Evolutionary conservation across 2,797 vertebrate genomes (phyloP).

Genomic region (Urosaurus nigricauda): DNA sequence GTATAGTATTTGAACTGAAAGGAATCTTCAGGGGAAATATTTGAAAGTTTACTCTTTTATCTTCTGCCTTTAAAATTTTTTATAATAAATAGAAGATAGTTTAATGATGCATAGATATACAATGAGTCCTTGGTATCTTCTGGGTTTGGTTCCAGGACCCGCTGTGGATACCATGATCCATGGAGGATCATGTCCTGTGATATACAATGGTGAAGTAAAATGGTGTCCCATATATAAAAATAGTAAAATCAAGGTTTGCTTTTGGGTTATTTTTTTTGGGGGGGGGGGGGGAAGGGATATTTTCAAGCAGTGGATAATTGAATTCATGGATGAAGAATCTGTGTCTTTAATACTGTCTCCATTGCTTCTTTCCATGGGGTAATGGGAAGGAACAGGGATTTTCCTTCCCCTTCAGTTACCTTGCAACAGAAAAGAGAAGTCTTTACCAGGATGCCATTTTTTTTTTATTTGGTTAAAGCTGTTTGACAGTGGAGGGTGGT

Average conservation of each 20-base stretch:
- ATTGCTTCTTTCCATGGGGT: not conserved
- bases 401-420: not conserved
- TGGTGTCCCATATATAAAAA: no score
- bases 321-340: no score
- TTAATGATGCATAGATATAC: not conserved
- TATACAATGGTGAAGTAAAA: no score
- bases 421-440: not conserved
- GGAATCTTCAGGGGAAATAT: not conserved
- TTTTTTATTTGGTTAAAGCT: not conserved
- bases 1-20: not conserved
- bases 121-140: no score
- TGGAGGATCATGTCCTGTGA: no score
- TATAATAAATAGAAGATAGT: constrained; percentile 29
- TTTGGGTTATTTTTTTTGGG: no score
- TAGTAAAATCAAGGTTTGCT: no score
- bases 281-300: no score
- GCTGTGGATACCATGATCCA: no score
- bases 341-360: not conserved
- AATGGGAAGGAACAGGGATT: not conserved
- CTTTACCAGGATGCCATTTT: not conserved
- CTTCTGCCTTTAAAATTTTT: not conserved
- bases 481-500: no score
- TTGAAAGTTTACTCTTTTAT: not conserved
- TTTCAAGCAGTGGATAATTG: no score
- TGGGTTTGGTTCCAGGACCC: no score